Base-by-base conservation (phyloP, 2,888 invertebrate genomes). In the Neoaliturus tenellus region DNA sequence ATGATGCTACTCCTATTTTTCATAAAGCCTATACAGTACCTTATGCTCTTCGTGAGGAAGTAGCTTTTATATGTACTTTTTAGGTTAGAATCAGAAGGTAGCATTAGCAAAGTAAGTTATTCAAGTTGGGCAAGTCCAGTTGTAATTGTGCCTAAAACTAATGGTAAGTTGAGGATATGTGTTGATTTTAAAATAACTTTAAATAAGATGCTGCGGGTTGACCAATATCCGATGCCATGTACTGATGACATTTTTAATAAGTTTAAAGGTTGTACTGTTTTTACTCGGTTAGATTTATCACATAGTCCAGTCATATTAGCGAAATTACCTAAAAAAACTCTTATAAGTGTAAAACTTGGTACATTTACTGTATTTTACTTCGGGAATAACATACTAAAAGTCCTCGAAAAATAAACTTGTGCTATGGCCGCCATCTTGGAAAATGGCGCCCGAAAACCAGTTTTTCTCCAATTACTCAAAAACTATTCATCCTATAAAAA, bases 171-270 rank as follows among this genome's bases (percentile, higher is more conserved):
- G 33, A 12, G 31, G 12, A 71, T 71, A 33, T 71, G 71, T 6
- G 71, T 71, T 33, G 71, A 71, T 31, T 71, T 71, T 71, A 71
- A 71, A 20, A n/a, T 20, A 28, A 71, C 71, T 31, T 31, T 71
- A 31, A 71, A 71, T 20, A 35, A 71, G n/a, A 17, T n/a, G 3
- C 33, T 71, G 3, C 28, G 20, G 20, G 71, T 71, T 5, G 71
- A 28, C 20, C 71, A 71, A 6, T 12, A 71, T 33, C 71, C 71
- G 1, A 28, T 71, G 17, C 25, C 25, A 12, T 17, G 14, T 17
- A 31, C 71, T 33, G 33, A 71, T 1, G 71, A 71, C 33, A 71
- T 71, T 71, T 71, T 71, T 71, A 71, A 71, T 20, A 71, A 35
- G 17, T 71, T 31, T 71, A 5, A n/a, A 14, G 71, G 71, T 14